phyloP scores from a whole-genome alignment of 2,113 vertebrate species.

The Corythaeola cristata region DNA sequence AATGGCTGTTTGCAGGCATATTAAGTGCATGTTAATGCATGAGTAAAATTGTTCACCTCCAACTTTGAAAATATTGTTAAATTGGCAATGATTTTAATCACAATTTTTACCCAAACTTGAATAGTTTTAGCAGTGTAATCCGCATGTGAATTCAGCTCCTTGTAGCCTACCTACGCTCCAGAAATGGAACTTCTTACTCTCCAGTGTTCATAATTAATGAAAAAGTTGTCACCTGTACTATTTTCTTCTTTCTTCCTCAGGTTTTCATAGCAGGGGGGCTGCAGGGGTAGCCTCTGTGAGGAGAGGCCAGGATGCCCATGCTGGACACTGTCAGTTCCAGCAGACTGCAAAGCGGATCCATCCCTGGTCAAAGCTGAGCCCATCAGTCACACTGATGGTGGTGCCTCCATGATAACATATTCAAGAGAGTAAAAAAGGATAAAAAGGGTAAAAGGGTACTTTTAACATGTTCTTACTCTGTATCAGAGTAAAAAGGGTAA shows the following conservation, averaged over 20 bases:
- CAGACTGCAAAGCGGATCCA: neutral
- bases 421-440: neutral
- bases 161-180: neutral
- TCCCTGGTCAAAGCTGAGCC: neutral
- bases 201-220: neutral
- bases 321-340: neutral
- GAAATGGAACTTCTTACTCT: neutral
- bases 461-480: no score
- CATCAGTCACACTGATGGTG: neutral
- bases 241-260: neutral
- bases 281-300: neutral
- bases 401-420: neutral
- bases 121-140: neutral
- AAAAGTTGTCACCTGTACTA: neutral
- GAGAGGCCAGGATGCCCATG: neutral
- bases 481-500: no score
- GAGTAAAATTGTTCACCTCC: neutral
- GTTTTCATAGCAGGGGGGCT: neutral
- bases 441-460: no score
- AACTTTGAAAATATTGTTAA: neutral
- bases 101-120: neutral
- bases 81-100: neutral
- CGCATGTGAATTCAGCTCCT: neutral
- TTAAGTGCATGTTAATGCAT: neutral
- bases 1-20: neutral